A percentile compares a stretch with the other conserved stretches of the same genome.
These are phyloP conservation scores for Microctenopoma steveboyesi DNA, from an alignment of 2,797 vertebrate genomes.

Conservation along the genomic window DNA sequence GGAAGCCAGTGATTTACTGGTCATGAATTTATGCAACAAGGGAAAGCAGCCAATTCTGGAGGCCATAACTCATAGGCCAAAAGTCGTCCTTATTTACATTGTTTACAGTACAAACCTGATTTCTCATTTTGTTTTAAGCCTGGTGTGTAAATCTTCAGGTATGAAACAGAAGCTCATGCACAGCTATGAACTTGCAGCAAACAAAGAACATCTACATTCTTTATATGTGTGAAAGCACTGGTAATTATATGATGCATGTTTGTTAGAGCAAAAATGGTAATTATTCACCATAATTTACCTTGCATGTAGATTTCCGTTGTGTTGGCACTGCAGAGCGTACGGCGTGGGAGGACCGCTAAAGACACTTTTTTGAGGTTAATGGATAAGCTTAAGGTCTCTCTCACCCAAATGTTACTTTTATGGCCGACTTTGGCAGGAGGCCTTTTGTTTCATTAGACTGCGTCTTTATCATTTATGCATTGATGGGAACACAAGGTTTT, in stretches of 20 bases:
- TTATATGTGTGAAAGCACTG: slow-evolving; percentile 6
- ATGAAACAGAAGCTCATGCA: slow-evolving; percentile 28
- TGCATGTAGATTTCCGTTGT: slow-evolving; percentile 14
- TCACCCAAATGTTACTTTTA: slow-evolving; percentile 83
- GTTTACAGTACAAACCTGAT: slow-evolving; percentile 72
- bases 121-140: slow-evolving; percentile 71
- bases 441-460: slow-evolving; percentile 83
- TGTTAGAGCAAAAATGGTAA: slow-evolving; percentile 13
- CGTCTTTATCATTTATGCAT: slow-evolving; percentile 84
- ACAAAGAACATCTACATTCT: slow-evolving; percentile 17
- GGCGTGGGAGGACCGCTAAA: slow-evolving; percentile 46
- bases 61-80: slow-evolving; percentile 83
- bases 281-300: not conserved
- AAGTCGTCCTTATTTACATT: slow-evolving; percentile 85
- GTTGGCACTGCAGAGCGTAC: slow-evolving; percentile 28
- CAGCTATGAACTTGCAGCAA: slow-evolving; percentile 24
- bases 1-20: slow-evolving; percentile 80
- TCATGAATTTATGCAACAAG: slow-evolving; percentile 84
- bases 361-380: slow-evolving; percentile 74
- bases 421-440: slow-evolving; percentile 79
- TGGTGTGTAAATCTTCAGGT: slow-evolving; percentile 66
- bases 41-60: slow-evolving; percentile 72
- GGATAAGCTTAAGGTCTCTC: slow-evolving; percentile 73
- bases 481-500: slow-evolving; percentile 81
- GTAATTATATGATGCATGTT: slow-evolving; percentile 17